Base-by-base conservation (phyloP, 2,797 vertebrate genomes). In the Dicrostonyx torquatus region DNA sequence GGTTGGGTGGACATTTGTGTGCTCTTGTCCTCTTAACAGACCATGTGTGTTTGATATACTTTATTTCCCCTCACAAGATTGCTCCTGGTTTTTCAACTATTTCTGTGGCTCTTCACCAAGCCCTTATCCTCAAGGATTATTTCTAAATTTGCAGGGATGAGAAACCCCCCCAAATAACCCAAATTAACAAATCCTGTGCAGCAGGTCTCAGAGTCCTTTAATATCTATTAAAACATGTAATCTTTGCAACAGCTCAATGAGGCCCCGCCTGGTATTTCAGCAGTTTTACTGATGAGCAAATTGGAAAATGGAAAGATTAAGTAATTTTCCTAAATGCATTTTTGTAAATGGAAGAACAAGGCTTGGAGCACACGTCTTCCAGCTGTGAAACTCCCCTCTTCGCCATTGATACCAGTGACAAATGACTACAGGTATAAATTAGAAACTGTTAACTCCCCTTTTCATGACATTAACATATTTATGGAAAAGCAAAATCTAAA, bases 101-200 rank as follows among this genome's bases (percentile, higher is more conserved):
- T 84, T 72, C 24, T 64, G 11, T 62, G 43, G 37, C 18, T 90
- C 31, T 86, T 86, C 37, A 50, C 72, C 43, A 24, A 93, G 45
- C 37, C 26, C 18, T 95, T 93, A 29, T 91, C 10, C 18, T 90
- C n/a, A 43, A 72, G 37, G 31, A 78, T 26, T 45, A 31, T 85
- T 95, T 95, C n/a, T 76, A 87, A 93, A 94, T 68, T 64, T 40
- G 15, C 85, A 95, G 34, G 86, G 55, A 85, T 79, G 76, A 50
- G 20, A 76, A 48, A n/a, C 53, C 15, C 31, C 6, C 31, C 4
- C 76, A 50, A 62, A 45, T n/a, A 31, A 26, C 43, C 43, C 89
- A 12, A 92, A 87, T 68, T 83, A 82, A 8, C 50, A 75, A 87
- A 26, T 15, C 8, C 31, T 62, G 9, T 55, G 14, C n/a, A 50